Evolutionary conservation across 2,113 vertebrate genomes (phyloP), one percentile per base, ranked within the genome.

Genomic region (Smithornis capensis): DNA sequence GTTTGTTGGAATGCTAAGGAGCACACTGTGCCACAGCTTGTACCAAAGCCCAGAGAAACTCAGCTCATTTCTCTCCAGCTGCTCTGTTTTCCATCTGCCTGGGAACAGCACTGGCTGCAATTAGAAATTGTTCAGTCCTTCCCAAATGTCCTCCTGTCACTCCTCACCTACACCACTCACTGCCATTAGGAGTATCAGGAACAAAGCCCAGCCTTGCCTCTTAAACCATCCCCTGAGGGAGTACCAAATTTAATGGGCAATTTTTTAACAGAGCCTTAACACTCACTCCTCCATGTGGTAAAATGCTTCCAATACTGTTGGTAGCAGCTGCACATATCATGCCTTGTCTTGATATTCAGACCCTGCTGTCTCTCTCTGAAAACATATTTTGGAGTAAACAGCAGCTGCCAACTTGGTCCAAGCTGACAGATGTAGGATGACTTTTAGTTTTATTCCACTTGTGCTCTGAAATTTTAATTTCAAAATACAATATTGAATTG

Each of bases 371-470:
- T 84, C 57, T 40, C 75, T 81, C 78, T 86, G 84, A 79, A 89
- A 95, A 91, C 50, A 80, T 79, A 74, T 65, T 38, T 80, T 5
- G 47, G 78, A 31, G 79, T 78, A 74, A 93, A 9, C 81, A 84
- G 83, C 71, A 57, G 87, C 80, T 8, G 16, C 75, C 79, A 80
- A 1, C 86, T 83, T 14, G 2, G 71, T 40, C 88, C 82, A 86
- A 86, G 88, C 50, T 83, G 90, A 88, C 68, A 90, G 90, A 88
- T 88, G 87, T 37, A 40, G 87, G 73, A 80, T 80, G 79, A 63
- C 55, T 80, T 86, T 78, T 52, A 68, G 5, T 70, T 73, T 74
- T 64, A 56, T 94, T 96, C 82, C 68, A 56, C 47, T 76, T 77
- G 52, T n/a, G 82, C 78, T 83, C 85, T 56, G 75, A 93, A 92